Evolutionary conservation across 2,888 invertebrate genomes (phyloP), one percentile per base, ranked within the genome.

Genomic region (Cephus rjabovi): DNA sequence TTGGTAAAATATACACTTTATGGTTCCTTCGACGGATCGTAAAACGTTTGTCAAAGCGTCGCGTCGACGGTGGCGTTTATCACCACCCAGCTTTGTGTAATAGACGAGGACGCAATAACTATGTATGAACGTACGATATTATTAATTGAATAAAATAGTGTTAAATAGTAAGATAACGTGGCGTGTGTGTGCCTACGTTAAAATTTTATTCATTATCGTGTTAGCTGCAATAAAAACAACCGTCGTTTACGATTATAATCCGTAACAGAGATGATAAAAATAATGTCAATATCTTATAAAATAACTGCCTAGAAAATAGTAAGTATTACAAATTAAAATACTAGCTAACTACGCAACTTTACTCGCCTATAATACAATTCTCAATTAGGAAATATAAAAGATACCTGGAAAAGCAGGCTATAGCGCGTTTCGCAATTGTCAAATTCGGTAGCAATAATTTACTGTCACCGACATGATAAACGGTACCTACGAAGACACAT

Each of bases 1-100:
- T 89, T 89, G 88, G 87, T 88, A 88, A 88, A 87, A 87, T 87
- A 87, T 87, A 86, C 81, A 83, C 81, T 84, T 82, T 81, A 74
- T 37, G 77, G 80, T 81, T 81, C 79, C 56, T 80, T 77, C 74
- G 80, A 76, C 76, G 79, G 79, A 81, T 83, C 81, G 80, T 83
- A 79, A 40, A 78, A 79, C 69, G 76, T 81, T 34, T 35, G 11
- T 74, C n/a, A 74, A 30, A 74, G 34, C 34, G 23, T 30, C 35
- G 74, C 34, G 35, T 35, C 37, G 37, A 23, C 34, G 12, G 74
- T 23, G 56, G 9, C 56, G 23, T 56, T 9, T 56, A 23, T 23
- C 23, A 23, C 56, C 56, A 56, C 23, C 15, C 56, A 56, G 56
- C 56, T 56, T 23, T 23, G 23, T 23, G 23, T 56, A 56, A 56